phyloP scores from a whole-genome alignment of 2,888 invertebrate species.

The Melinopterus prodromus region DNA sequence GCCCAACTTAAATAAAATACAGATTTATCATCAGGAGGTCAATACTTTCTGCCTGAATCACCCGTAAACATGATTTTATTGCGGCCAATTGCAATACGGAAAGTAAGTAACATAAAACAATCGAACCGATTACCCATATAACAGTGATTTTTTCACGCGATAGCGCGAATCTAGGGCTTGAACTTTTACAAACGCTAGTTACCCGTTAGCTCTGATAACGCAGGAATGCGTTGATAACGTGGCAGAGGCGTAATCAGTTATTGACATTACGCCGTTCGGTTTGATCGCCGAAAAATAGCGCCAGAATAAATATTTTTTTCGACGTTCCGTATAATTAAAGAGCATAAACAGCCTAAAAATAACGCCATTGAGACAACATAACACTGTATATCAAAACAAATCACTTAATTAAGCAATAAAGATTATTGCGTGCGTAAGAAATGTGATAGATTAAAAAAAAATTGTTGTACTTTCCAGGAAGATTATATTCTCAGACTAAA shows the following conservation, averaged over 20 bases:
- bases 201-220: neutral
- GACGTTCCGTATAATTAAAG: neutral
- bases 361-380: neutral
- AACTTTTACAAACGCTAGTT: neutral
- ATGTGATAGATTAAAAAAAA: neutral
- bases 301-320: neutral
- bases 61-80: no score
- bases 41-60: no score
- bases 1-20: no score
- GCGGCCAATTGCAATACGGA: no score
- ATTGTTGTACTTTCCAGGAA: no score
- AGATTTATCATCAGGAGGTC: no score
- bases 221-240: neutral
- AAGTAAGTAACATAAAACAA: neutral
- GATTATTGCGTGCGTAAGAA: neutral
- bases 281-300: neutral
- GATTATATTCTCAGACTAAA: no score
- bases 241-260: slow-evolving; percentile 13
- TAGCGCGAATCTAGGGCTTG: slow-evolving; percentile 19
- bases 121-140: slow-evolving; percentile 5
- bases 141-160: neutral
- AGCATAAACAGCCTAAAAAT: neutral
- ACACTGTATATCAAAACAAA: neutral
- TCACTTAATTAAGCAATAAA: no score
- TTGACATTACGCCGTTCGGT: slow-evolving; percentile 14